Evolutionary conservation across 37 sponge, comb jelly and placozoan species (phyloP).

Genomic region (Beroe ovata): DNA sequence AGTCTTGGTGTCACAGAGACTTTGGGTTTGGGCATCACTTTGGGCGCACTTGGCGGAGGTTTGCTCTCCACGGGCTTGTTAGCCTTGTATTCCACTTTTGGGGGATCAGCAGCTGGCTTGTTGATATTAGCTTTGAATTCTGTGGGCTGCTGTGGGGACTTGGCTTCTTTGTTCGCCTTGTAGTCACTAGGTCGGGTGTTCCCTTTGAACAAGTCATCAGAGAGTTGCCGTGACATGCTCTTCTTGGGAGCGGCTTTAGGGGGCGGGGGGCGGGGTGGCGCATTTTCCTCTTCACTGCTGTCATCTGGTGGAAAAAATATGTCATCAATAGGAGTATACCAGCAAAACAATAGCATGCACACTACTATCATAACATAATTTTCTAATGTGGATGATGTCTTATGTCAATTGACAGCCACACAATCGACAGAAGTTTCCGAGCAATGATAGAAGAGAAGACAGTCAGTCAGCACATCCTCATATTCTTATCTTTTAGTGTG

Average conservation of each 20-base stretch:
- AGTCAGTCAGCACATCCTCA: no score
- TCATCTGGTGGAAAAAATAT: no score
- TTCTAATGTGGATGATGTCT: no score
- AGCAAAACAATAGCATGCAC: no score
- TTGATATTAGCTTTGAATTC: background rate
- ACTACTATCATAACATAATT: no score
- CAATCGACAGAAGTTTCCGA: no score
- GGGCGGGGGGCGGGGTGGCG: constrained; percentile 56
- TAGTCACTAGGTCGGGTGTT: constrained; percentile 17
- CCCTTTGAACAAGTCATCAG: constrained; percentile 4
- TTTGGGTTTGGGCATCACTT: constrained; percentile 64
- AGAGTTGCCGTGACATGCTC: constrained; percentile 11
- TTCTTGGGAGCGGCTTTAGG: constrained; percentile 46
- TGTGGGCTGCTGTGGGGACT: background rate
- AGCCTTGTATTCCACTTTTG: background rate
- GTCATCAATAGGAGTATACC: no score
- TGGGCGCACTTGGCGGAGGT: constrained; percentile 13
- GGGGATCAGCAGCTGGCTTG: background rate
- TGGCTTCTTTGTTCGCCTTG: constrained; percentile 1
- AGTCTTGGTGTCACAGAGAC: background rate
- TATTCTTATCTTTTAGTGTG: no score
- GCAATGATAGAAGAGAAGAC: no score
- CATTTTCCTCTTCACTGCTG: constrained; percentile 56
- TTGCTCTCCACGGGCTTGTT: constrained; percentile 23
- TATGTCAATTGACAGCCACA: no score